These are phyloP conservation scores for Coreius guichenoti DNA, from an alignment of 2,797 vertebrate genomes.

Conservation along the genomic window DNA sequence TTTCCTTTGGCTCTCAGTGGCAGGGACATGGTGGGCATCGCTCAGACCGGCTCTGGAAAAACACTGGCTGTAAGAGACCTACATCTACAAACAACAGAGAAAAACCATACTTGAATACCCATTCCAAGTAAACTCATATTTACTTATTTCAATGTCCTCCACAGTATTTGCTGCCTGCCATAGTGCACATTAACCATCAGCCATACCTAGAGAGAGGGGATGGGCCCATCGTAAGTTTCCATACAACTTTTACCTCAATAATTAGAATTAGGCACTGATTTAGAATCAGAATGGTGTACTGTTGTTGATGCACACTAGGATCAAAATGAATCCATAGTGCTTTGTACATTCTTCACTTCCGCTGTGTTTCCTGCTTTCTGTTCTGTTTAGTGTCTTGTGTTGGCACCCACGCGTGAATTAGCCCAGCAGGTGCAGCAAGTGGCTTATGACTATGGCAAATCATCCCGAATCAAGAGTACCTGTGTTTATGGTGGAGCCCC, in stretches of 20 bases:
- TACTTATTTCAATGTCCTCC: slow-evolving; percentile 39
- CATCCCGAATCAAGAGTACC: slow-evolving; percentile 95
- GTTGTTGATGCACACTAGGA: neutral
- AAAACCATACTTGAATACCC: neutral
- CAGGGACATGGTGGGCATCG: slow-evolving; percentile 97
- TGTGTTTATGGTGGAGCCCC: slow-evolving; percentile 94
- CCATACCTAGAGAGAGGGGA: slow-evolving; percentile 97
- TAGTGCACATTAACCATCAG: slow-evolving; percentile 99
- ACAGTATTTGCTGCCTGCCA: slow-evolving; percentile 95
- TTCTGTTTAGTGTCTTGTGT: slow-evolving; percentile 87
- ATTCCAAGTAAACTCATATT: neutral
- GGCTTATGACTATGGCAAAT: slow-evolving; percentile 92
- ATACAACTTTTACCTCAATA: neutral
- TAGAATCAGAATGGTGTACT: neutral
- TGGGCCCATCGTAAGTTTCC: slow-evolving; percentile 93
- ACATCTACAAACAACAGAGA: neutral
- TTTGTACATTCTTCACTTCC: neutral
- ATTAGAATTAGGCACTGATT: neutral
- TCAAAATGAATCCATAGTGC: neutral
- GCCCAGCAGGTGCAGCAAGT: slow-evolving; percentile 98
- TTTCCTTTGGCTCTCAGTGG: slow-evolving; percentile 94
- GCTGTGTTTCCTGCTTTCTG: slow-evolving; percentile 1
- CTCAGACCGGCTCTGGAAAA: slow-evolving; percentile 97
- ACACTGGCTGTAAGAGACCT: slow-evolving; percentile 87
- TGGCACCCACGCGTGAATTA: slow-evolving; percentile 95